These are phyloP conservation scores for Thinocorus orbignyianus DNA, from an alignment of 2,113 vertebrate genomes.

Conservation along the genomic window DNA sequence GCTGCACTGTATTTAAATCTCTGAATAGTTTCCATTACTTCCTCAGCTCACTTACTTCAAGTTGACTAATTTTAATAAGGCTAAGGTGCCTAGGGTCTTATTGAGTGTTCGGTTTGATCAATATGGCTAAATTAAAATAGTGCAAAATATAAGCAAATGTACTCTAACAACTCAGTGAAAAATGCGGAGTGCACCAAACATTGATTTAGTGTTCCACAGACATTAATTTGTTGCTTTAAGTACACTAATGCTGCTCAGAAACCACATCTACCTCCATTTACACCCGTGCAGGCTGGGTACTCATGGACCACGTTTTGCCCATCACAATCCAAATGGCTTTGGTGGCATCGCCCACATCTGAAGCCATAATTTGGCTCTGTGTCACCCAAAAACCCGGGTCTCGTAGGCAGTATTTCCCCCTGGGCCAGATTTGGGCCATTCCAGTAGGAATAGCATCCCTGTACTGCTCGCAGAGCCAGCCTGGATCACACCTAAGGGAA, in stretches of 20 bases:
- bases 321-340: neutral
- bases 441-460: neutral
- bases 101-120: conserved; percentile 83
- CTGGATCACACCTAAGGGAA: neutral
- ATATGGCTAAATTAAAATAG: conserved; percentile 84
- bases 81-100: conserved; percentile 82
- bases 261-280: neutral
- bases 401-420: neutral
- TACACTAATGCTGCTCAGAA: conserved; percentile 30
- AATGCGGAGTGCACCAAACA: conserved; percentile 71
- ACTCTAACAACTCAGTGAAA: conserved; percentile 82
- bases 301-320: neutral
- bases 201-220: conserved; percentile 72
- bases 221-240: conserved; percentile 44
- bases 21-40: conserved; percentile 80
- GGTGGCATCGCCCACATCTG: neutral
- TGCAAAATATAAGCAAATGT: conserved; percentile 84
- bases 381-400: neutral
- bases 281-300: neutral
- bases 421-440: neutral
- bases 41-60: conserved; percentile 76
- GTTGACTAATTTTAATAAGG: conserved; percentile 87
- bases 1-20: conserved; percentile 77
- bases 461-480: accelerated
- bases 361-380: neutral